A percentile compares a stretch with the other conserved stretches of the same genome.
Conservation (phyloP, 2,888 invertebrate species). For the Rhogogaster chlorosoma region DNA sequence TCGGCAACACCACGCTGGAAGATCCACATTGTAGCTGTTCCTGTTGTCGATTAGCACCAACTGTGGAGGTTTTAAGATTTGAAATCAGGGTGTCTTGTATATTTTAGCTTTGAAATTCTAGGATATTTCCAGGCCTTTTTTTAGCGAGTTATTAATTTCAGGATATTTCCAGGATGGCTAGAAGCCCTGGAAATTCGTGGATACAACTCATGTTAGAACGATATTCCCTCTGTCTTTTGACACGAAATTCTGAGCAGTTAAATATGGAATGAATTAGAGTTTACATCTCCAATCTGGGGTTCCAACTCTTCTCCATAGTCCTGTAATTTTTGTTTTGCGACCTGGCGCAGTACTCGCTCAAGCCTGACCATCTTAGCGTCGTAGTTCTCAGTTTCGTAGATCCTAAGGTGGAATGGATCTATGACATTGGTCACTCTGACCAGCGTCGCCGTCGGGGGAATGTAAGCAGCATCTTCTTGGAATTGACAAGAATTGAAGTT, state of each 20-base stretch:
- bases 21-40: constrained; percentile 42
- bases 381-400: constrained; percentile 59
- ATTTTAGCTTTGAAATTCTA: too few relatives aligned
- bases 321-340: constrained; percentile 14
- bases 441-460: constrained; percentile 60
- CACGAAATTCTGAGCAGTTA: neutral
- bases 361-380: constrained; percentile 55
- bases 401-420: constrained; percentile 66
- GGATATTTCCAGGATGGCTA: too few relatives aligned
- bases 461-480: constrained; percentile 2
- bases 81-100: too few relatives aligned
- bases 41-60: constrained; percentile 57
- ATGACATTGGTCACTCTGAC: constrained; percentile 66
- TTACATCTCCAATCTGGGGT: constrained; percentile 62
- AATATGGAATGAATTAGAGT: neutral
- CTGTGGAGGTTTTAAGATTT: constrained; percentile 53
- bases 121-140: too few relatives aligned
- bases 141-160: too few relatives aligned
- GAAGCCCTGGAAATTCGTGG: neutral
- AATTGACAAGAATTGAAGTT: neutral
- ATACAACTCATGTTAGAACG: neutral
- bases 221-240: neutral
- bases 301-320: neutral
- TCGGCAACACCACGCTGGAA: constrained; percentile 60
- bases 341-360: constrained; percentile 53